These are phyloP conservation scores for Phylloscopus trochiloides DNA, from an alignment of 2,113 vertebrate species.

Conservation along the genomic window DNA sequence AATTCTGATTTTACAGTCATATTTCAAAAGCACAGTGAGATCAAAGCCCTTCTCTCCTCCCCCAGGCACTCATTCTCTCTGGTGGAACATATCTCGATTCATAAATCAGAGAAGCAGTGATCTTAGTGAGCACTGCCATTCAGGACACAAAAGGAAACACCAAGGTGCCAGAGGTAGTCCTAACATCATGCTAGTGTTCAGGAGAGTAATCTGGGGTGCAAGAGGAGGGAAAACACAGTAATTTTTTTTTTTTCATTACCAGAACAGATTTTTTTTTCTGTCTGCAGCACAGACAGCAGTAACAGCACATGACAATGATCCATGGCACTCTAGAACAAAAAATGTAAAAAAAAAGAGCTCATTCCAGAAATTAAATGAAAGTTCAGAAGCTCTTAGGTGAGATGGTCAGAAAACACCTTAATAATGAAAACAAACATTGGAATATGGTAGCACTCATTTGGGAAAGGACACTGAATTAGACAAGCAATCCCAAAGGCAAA, in stretches of 20 bases:
- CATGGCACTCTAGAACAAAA: background rate
- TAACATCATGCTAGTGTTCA: background rate
- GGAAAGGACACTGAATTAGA: background rate
- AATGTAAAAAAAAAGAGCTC: background rate
- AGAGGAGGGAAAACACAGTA: background rate
- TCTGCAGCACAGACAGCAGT: background rate
- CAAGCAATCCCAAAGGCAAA: background rate
- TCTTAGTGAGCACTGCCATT: background rate
- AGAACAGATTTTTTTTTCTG: background rate
- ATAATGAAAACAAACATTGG: background rate
- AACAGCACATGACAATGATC: background rate
- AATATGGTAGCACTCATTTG: background rate
- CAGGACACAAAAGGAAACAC: background rate
- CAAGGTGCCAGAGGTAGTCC: background rate
- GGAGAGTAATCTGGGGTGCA: background rate
- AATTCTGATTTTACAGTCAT: constrained; percentile 55
- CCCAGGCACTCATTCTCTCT: constrained; percentile 20
- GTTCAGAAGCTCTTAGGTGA: background rate
- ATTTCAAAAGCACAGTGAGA: constrained; percentile 54
- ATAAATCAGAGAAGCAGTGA: background rate
- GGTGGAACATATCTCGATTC: background rate
- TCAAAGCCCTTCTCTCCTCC: constrained; percentile 55
- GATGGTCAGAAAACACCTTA: background rate
- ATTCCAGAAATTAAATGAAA: background rate
- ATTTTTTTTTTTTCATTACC: background rate